Conservation (phyloP, 2,888 invertebrate species). For the Lymantria monacha region DNA sequence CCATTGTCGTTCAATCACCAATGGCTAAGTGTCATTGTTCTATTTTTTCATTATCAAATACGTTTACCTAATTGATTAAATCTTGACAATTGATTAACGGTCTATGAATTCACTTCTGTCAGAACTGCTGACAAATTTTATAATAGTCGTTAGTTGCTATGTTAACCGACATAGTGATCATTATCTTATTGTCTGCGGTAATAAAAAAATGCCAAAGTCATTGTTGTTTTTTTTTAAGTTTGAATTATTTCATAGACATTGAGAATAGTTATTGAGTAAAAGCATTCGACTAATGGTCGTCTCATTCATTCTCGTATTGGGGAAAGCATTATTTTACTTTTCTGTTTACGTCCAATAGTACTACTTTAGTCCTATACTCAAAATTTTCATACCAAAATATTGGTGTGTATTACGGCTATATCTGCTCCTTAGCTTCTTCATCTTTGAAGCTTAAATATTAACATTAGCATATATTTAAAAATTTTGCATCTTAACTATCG, state of each 20-base stretch:
- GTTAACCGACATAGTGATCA: conserved; percentile 27
- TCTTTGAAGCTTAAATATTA: no score
- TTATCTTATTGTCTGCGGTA: conserved; percentile 20
- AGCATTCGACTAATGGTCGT: no score
- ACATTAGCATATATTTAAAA: no score
- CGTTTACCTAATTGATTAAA: conserved; percentile 38
- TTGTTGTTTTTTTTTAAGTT: conserved; percentile 16
- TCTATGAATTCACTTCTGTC: conserved; percentile 29
- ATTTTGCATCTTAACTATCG: no score
- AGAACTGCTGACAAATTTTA: conserved; percentile 40
- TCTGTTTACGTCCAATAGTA: no score
- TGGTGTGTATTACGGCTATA: no score
- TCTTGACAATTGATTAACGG: conserved; percentile 42
- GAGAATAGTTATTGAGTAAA: not conserved
- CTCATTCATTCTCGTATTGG: no score
- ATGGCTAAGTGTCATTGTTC: conserved; percentile 24
- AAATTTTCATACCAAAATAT: no score
- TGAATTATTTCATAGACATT: conserved; percentile 4
- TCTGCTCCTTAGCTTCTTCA: no score
- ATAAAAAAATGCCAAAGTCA: conserved; percentile 13
- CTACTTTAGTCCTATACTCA: no score
- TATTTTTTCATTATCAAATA: conserved; percentile 32
- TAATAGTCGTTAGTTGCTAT: conserved; percentile 24
- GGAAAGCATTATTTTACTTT: no score
- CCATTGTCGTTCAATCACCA: conserved; percentile 24